Conservation (phyloP, 2,113 vertebrate genomes). For the Sitta europaea region DNA sequence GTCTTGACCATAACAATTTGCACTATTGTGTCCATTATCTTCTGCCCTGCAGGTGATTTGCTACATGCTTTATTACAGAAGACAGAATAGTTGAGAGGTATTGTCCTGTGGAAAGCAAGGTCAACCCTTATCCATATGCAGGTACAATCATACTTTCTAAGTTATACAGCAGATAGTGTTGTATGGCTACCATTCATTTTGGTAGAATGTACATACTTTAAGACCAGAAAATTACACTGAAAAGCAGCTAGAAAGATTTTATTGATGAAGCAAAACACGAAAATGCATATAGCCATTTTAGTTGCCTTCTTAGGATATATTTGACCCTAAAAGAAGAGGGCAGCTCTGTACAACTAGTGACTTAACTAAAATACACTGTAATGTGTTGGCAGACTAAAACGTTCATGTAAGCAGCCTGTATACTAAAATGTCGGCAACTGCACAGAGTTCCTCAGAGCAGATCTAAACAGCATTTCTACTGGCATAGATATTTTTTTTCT, state of each 20-base stretch:
- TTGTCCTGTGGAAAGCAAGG: not conserved
- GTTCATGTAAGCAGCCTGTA: not conserved
- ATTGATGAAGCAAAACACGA: not conserved
- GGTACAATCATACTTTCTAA: not conserved
- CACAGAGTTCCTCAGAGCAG: not conserved
- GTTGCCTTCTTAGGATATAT: not conserved
- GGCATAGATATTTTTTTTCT: not conserved
- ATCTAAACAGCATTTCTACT: not conserved
- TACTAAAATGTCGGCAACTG: not conserved
- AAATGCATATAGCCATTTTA: not conserved
- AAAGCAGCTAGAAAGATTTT: not conserved
- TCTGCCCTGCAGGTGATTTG: slow-evolving; percentile 38
- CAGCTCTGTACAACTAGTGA: not conserved
- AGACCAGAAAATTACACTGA: not conserved
- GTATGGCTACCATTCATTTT: not conserved
- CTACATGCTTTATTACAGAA: not conserved
- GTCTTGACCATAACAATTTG: slow-evolving; percentile 27
- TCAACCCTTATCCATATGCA: not conserved
- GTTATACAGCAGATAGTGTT: not conserved
- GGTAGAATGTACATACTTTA: not conserved
- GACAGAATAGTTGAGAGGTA: not conserved
- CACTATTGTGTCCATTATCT: slow-evolving; percentile 12
- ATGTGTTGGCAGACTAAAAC: not conserved
- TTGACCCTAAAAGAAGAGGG: not conserved
- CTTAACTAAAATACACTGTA: not conserved